Percentiles rank a stretch among this genome's conserved stretches.
Conservation (phyloP, 2,888 invertebrate species). For the Sphaeridia pumilis region DNA sequence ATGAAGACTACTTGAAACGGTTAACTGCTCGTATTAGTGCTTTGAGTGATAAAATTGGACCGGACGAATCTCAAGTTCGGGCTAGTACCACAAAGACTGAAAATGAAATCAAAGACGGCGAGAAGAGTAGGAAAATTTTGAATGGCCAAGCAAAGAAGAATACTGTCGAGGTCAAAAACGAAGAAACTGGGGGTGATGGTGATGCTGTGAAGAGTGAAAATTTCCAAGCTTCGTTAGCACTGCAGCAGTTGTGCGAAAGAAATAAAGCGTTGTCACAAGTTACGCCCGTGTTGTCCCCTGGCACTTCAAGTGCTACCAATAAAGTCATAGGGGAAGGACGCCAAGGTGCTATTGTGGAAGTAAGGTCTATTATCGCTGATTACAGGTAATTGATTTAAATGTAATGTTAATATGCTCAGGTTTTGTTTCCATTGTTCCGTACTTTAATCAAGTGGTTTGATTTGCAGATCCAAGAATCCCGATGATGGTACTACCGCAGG, state of each 20-base stretch:
- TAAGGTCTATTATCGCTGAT: slow-evolving; percentile 51
- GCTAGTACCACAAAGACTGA: slow-evolving; percentile 21
- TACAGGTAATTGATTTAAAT: slow-evolving; percentile 21
- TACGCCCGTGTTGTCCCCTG: background rate
- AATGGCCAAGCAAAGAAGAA: background rate
- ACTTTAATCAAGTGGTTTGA: no score
- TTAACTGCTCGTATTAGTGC: slow-evolving; percentile 4
- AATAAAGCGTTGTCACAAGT: slow-evolving; percentile 13
- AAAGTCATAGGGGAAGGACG: slow-evolving; percentile 54
- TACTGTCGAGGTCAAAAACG: background rate
- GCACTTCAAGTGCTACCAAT: slow-evolving; percentile 41
- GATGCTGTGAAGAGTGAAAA: slow-evolving; percentile 1
- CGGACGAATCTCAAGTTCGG: slow-evolving; percentile 20
- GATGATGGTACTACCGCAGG: slow-evolving; percentile 5
- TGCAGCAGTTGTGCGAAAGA: slow-evolving; percentile 30
- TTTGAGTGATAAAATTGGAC: slow-evolving; percentile 10
- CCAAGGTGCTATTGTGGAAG: slow-evolving; percentile 67
- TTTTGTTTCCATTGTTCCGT: no score
- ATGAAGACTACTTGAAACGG: slow-evolving; percentile 7
- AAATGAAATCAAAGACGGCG: slow-evolving; percentile 21
- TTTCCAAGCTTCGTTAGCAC: slow-evolving; percentile 25
- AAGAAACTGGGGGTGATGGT: background rate
- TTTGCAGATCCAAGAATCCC: slow-evolving; percentile 11
- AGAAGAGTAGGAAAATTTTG: slow-evolving; percentile 8
- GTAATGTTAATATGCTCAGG: no score